Conservation (phyloP, 2,888 invertebrate species). For the Seira sanloemensis region DNA sequence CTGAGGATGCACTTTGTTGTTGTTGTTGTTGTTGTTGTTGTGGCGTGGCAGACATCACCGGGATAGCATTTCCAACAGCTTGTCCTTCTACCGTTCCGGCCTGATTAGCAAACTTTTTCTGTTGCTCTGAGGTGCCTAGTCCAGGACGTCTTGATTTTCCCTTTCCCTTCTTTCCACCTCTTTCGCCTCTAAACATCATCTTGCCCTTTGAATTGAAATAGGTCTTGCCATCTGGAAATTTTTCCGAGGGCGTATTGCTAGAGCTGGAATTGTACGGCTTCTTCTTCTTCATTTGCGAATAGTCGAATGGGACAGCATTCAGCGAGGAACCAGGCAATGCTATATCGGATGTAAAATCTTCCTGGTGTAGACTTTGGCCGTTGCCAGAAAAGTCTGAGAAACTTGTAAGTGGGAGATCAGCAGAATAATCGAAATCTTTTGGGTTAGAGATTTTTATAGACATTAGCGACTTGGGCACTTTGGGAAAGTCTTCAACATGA, state of each 20-base stretch:
- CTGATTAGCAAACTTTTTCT: constrained; percentile 29
- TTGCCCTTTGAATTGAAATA: constrained; percentile 33
- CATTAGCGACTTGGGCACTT: constrained; percentile 17
- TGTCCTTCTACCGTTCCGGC: neutral
- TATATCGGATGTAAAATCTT: constrained; percentile 37
- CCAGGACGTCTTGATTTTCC: constrained; percentile 49
- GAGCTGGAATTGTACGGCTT: neutral
- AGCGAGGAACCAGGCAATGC: neutral
- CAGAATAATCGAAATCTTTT: constrained; percentile 36
- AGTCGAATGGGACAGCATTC: constrained; percentile 59
- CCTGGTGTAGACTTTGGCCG: neutral
- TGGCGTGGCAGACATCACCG: no score
- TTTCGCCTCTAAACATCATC: constrained; percentile 37
- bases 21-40: neutral
- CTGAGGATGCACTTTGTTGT: neutral
- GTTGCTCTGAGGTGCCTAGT: constrained; percentile 43
- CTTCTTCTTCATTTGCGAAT: constrained; percentile 43
- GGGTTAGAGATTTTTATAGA: neutral
- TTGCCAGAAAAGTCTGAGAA: constrained; percentile 23
- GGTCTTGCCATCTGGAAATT: constrained; percentile 18
- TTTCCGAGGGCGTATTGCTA: neutral
- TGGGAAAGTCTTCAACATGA: constrained; percentile 6
- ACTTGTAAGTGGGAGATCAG: constrained; percentile 32
- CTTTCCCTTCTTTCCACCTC: constrained; percentile 43
- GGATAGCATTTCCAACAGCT: neutral